phyloP scores from a whole-genome alignment of 2,888 invertebrate genomes.

The Oscheius myriophilus region DNA sequence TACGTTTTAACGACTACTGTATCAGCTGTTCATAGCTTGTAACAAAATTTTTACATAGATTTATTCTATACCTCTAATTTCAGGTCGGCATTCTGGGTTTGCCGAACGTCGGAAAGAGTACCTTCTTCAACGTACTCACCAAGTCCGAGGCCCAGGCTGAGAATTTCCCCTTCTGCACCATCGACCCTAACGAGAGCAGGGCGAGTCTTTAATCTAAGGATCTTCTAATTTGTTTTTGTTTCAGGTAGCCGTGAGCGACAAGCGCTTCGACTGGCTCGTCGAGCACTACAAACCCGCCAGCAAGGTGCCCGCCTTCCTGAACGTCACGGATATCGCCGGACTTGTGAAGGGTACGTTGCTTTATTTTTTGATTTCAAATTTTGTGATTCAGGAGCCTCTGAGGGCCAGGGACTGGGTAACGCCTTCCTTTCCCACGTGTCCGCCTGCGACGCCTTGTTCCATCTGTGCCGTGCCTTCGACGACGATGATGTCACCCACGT shows the following conservation, averaged over 20 bases:
- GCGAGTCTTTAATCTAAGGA: conserved; percentile 34
- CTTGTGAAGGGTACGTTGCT: conserved; percentile 83
- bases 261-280: conserved; percentile 89
- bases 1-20: too few species aligned
- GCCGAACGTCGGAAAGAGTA: conserved; percentile 98
- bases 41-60: too few species aligned
- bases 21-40: too few species aligned
- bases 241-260: conserved; percentile 95
- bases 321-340: conserved; percentile 97
- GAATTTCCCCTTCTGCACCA: conserved; percentile 99
- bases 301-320: conserved; percentile 90
- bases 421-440: conserved; percentile 97
- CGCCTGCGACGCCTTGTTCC: conserved; percentile 97
- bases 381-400: conserved; percentile 79
- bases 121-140: conserved; percentile 98
- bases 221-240: conserved; percentile 16
- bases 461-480: conserved; percentile 94
- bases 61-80: neutral
- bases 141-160: conserved; percentile 97
- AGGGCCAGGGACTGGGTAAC: conserved; percentile 97
- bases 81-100: conserved; percentile 83
- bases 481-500: conserved; percentile 97
- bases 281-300: conserved; percentile 92
- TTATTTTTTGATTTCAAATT: neutral
- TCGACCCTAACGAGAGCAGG: conserved; percentile 94